These are phyloP conservation scores for Microcebus ravelobensis DNA, from an alignment of 2,113 vertebrate species.

Conservation along the genomic window DNA sequence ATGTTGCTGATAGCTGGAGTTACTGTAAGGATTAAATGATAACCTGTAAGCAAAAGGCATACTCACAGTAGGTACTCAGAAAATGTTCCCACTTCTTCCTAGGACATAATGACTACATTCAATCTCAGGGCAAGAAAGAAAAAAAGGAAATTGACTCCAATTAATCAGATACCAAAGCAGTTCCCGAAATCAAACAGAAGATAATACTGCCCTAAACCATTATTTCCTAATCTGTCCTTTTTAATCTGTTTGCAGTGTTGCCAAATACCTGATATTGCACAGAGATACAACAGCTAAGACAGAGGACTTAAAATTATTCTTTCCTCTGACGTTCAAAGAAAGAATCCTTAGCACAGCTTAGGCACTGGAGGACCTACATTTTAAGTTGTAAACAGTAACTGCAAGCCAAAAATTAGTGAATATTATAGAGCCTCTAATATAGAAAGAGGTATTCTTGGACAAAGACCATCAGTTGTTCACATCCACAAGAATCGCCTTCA, in stretches of 20 bases:
- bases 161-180: conserved; percentile 28
- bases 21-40: background rate
- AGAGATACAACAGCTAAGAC: background rate
- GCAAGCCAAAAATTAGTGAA: conserved; percentile 34
- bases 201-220: conserved; percentile 37
- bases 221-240: conserved; percentile 36
- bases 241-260: background rate
- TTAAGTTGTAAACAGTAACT: background rate
- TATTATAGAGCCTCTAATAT: background rate
- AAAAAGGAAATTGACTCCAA: conserved; percentile 10
- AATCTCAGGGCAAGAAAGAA: background rate
- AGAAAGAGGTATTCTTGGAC: background rate
- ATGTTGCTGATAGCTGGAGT: background rate
- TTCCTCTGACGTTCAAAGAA: conserved; percentile 5
- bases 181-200: conserved; percentile 21
- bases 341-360: background rate
- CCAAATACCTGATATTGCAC: background rate
- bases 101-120: background rate
- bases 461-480: background rate
- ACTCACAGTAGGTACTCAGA: background rate
- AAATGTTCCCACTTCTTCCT: conserved; percentile 34
- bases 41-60: background rate
- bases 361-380: background rate
- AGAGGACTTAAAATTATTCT: background rate
- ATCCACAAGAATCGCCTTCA: background rate